phyloP scores from a whole-genome alignment of 2,888 invertebrate species.

The Melieria omissa region DNA sequence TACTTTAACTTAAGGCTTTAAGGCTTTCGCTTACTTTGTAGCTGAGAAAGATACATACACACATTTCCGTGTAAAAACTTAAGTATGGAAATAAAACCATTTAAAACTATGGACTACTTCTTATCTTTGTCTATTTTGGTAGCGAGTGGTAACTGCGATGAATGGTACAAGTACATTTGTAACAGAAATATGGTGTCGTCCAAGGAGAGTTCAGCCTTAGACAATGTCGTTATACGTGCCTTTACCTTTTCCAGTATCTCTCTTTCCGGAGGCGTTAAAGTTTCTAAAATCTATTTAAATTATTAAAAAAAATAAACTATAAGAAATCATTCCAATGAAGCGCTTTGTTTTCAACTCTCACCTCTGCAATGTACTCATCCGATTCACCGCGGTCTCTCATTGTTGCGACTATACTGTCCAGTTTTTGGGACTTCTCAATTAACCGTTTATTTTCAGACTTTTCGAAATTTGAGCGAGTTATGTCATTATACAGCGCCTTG shows the following conservation, averaged over 20 bases:
- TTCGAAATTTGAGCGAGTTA: constrained; percentile 75
- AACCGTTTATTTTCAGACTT: constrained; percentile 78
- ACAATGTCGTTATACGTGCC: constrained; percentile 79
- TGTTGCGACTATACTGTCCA: constrained; percentile 83
- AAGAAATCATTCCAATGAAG: background rate
- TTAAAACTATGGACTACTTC: constrained; percentile 15
- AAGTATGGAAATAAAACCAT: constrained; percentile 21
- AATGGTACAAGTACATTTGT: constrained; percentile 78
- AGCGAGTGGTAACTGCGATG: constrained; percentile 50
- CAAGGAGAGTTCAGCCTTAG: constrained; percentile 80
- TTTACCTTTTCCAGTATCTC: constrained; percentile 80
- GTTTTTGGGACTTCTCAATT: constrained; percentile 86
- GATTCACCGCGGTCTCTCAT: constrained; percentile 83
- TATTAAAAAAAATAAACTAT: constrained; percentile 1
- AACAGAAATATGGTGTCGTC: constrained; percentile 86
- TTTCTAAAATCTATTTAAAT: constrained; percentile 71
- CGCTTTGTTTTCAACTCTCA: constrained; percentile 68
- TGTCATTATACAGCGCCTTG: constrained; percentile 77
- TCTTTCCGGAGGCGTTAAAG: constrained; percentile 86
- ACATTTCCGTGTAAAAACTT: background rate
- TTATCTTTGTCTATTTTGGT: constrained; percentile 38
- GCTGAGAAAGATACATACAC: no score
- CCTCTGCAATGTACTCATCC: constrained; percentile 83
- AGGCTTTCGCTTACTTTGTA: no score
- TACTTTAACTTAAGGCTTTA: background rate